Evolutionary conservation across 2,888 invertebrate species (phyloP).

Genomic region (Cremastinae sp.): DNA sequence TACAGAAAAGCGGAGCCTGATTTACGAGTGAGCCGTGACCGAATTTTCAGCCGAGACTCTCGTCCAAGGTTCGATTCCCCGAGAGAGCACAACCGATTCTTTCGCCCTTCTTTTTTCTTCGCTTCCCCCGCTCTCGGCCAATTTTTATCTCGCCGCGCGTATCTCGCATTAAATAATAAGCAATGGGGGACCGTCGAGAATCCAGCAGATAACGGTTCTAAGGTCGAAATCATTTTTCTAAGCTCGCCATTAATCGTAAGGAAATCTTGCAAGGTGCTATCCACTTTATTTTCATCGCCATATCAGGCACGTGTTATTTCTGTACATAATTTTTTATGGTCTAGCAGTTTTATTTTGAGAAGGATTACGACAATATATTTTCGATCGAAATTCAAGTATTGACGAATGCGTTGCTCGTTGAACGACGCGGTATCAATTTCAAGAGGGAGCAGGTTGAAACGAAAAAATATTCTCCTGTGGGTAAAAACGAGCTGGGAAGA

Average conservation of each 20-base stretch:
- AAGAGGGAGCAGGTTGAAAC: not conserved
- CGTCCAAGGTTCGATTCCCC: conserved; percentile 43
- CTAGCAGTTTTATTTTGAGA: too few species aligned
- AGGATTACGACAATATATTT: too few species aligned
- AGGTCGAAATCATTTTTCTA: not conserved
- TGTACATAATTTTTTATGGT: too few species aligned
- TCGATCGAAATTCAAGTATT: too few species aligned
- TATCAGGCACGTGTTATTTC: too few species aligned
- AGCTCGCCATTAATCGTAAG: not conserved
- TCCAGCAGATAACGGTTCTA: conserved; percentile 2
- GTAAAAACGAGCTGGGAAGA: conserved; percentile 55
- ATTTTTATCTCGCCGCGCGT: not conserved
- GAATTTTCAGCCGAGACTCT: conserved; percentile 54
- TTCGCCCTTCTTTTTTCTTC: conserved; percentile 47
- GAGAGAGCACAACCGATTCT: conserved; percentile 10
- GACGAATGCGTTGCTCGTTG: too few species aligned
- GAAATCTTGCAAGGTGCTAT: too few species aligned
- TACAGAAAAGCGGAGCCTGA: conserved; percentile 26
- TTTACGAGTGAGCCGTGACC: conserved; percentile 62
- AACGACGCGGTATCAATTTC: not conserved
- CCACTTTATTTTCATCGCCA: too few species aligned
- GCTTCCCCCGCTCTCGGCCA: not conserved
- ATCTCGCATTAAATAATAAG: not conserved
- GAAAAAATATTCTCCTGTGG: conserved; percentile 5
- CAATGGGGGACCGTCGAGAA: not conserved